Percentiles rank a stretch among this genome's conserved stretches.
Conservation (phyloP, 2,888 invertebrate species). For the Apodemia duryi region DNA sequence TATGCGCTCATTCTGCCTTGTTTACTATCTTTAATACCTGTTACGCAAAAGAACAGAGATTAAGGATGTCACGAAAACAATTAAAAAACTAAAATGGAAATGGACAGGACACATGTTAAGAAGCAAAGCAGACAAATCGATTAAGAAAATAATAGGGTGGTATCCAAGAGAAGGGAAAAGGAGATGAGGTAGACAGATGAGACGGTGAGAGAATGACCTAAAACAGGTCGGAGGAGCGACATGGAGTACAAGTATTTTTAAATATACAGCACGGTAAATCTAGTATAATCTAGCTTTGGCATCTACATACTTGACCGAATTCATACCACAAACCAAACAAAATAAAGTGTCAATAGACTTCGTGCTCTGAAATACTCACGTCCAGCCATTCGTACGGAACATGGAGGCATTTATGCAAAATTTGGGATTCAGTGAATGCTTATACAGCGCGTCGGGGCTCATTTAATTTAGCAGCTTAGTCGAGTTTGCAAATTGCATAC, state of each 20-base stretch:
- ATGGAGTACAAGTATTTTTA: not conserved
- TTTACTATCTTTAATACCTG: no score
- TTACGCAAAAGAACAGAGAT: no score
- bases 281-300: not conserved
- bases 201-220: no score
- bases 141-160: no score
- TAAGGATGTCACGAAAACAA: no score
- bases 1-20: no score
- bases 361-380: conserved; percentile 4
- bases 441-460: conserved; percentile 23
- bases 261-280: not conserved
- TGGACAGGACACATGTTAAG: no score
- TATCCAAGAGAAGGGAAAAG: no score
- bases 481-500: conserved; percentile 31
- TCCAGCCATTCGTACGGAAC: conserved; percentile 2
- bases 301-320: conserved; percentile 4
- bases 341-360: conserved; percentile 16
- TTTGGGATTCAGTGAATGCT: conserved; percentile 20
- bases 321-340: conserved; percentile 10
- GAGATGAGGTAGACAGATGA: no score
- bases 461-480: conserved; percentile 32
- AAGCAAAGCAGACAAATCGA: no score
- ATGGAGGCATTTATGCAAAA: conserved; percentile 19
- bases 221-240: no score
- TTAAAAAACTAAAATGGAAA: no score